Percentiles rank a stretch among this genome's conserved stretches.
Evolutionary conservation across 2,113 vertebrate species (phyloP).

Genomic region (Alethe diademata): DNA sequence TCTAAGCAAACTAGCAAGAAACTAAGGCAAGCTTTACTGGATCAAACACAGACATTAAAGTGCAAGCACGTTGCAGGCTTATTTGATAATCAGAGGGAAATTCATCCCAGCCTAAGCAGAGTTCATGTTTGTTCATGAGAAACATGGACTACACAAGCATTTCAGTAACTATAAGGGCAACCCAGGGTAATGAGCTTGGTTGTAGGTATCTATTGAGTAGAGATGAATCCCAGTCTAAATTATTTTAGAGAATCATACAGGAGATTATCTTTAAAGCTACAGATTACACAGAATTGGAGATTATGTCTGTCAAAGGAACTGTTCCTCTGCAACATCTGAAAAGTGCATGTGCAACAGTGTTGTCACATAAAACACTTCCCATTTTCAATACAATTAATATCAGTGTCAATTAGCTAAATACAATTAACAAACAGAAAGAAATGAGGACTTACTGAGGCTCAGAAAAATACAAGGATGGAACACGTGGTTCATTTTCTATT

Average conservation of each 20-base stretch:
- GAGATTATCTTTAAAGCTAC: neutral
- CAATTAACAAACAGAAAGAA: neutral
- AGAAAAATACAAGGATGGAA: neutral
- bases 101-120: neutral
- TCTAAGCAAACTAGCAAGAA: neutral
- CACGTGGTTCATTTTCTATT: neutral
- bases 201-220: neutral
- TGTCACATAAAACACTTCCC: neutral
- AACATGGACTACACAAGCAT: neutral
- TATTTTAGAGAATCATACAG: neutral
- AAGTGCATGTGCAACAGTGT: neutral
- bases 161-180: neutral
- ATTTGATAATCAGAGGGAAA: neutral
- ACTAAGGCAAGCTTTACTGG: neutral
- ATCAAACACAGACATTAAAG: neutral
- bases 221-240: neutral
- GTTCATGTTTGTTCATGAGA: neutral
- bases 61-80: neutral
- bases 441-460: neutral
- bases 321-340: neutral
- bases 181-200: neutral
- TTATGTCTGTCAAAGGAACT: neutral
- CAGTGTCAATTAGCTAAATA: neutral
- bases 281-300: neutral
- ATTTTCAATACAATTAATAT: neutral